Evolutionary conservation across 2,113 vertebrate species (phyloP).

Genomic region (Sisor rabdophorus): DNA sequence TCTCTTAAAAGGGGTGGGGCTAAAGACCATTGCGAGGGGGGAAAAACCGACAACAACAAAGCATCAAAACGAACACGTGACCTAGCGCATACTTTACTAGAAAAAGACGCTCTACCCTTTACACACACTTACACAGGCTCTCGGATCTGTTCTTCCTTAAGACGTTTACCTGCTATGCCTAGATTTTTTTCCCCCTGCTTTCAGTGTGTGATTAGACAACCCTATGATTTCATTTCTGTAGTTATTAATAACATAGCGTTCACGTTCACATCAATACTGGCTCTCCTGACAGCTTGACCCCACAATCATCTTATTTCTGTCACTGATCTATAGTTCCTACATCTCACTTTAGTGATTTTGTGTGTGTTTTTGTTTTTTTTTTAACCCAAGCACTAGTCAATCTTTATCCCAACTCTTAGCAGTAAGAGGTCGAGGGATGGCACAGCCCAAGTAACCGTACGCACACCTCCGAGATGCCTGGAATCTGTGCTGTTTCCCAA

Average conservation of each 20-base stretch:
- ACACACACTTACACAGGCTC: slow-evolving; percentile 41
- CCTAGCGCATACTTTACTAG: background rate
- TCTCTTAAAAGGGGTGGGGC: background rate
- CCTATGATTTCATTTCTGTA: slow-evolving; percentile 5
- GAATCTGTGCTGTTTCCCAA: slow-evolving; percentile 28
- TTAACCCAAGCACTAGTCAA: background rate
- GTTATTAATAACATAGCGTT: background rate
- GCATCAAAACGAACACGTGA: slow-evolving; percentile 11
- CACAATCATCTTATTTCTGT: background rate
- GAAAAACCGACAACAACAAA: slow-evolving; percentile 28
- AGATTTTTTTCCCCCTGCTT: background rate
- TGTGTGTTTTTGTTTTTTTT: background rate
- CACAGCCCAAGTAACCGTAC: background rate
- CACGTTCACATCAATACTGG: background rate
- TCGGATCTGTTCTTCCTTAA: slow-evolving; percentile 4
- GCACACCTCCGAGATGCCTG: slow-evolving; percentile 25
- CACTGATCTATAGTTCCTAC: background rate
- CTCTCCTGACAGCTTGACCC: background rate
- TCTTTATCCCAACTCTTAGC: background rate
- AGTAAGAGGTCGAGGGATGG: slow-evolving; percentile 1
- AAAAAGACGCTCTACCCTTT: slow-evolving; percentile 28
- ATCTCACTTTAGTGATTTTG: background rate
- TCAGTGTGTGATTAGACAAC: background rate
- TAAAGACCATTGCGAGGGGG: slow-evolving; percentile 10
- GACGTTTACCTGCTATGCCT: slow-evolving; percentile 32